Evolutionary conservation across 2,797 vertebrate species (phyloP), one percentile per base, ranked within the genome.

Genomic region (Notolabrus celidotus): DNA sequence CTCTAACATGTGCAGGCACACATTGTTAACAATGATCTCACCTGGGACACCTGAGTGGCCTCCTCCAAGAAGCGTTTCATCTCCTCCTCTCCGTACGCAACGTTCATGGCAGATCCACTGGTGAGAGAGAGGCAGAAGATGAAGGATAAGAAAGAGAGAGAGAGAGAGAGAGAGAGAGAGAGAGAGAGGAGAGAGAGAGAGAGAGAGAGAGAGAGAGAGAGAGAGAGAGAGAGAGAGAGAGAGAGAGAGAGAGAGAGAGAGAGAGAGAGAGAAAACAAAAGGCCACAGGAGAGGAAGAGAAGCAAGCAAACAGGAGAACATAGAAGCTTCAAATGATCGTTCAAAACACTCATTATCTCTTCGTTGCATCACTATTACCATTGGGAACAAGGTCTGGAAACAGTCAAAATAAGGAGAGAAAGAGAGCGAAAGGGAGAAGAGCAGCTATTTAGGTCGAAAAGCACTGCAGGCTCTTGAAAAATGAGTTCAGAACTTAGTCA

Each of bases 51-150:
- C 91, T 96, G 94, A 12, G 95, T 90, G 51, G 97, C 98, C 90
- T 99, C 97, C 76, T 96, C 95, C 80, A 99, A 90, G 83, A 99
- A 98, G n/a, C 89, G 95, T 88, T 96, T 98, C 95, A 98, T 97
- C 86, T 99, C 97, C 31, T 96, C 95, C 47, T 98, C 96, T 31
- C 94, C 94, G 23, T 96, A 94, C 1, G 81, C 96, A 5, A 98
- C 95, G 3, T 97, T 99, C 97, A 98, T 98, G 16, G 97, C 97
- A 39, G 97, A 98, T 16, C 97, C 97, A 74, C 98, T 99, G 79
- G 59, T 71, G 77, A 82, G 58, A 80, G 31, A 54, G 34, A 59
- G 67, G 53, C 45, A 46, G 71, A 15, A 39, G 12, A 39, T 12
- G 11, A 15, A 14, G 15, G 5, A 16, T 4, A 15, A 16, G 15